Conservation (phyloP, 2,797 vertebrate species). For the Myripristis jacobus region DNA sequence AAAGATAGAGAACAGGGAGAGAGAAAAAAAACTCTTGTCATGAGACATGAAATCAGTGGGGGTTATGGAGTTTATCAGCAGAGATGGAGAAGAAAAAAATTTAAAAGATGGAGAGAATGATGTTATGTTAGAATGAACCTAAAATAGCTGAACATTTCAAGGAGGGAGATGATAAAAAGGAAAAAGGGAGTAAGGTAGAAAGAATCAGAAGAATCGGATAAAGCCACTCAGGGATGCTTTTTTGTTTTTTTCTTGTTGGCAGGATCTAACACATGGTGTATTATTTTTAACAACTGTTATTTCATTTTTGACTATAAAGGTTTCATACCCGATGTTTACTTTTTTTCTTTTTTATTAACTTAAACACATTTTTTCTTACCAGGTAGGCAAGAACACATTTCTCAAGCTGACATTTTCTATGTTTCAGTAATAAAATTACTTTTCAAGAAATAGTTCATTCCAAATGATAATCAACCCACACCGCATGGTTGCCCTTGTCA, state of each 20-base stretch:
- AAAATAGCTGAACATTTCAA: constrained; percentile 17
- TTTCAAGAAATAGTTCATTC: too few relatives aligned
- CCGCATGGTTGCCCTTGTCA: too few relatives aligned
- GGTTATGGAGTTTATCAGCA: not conserved
- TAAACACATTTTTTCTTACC: too few relatives aligned
- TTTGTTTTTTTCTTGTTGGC: not conserved
- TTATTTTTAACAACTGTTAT: too few relatives aligned
- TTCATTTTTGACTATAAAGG: too few relatives aligned
- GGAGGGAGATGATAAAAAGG: constrained; percentile 10
- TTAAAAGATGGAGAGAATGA: constrained; percentile 1
- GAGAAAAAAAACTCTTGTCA: not conserved
- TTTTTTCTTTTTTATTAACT: too few relatives aligned
- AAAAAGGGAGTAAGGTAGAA: not conserved
- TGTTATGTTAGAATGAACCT: constrained; percentile 4
- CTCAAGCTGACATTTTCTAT: too few relatives aligned
- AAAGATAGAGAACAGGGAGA: constrained; percentile 23
- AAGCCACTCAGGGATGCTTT: not conserved
- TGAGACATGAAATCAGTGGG: not conserved
- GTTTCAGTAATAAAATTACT: too few relatives aligned
- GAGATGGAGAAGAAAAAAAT: not conserved
- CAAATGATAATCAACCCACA: too few relatives aligned
- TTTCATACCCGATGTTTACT: too few relatives aligned
- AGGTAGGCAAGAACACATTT: too few relatives aligned
- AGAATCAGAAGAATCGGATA: not conserved
- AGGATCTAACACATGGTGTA: not conserved